Conservation (phyloP, 1,140 invertebrate species). For the Aphis gossypii region DNA sequence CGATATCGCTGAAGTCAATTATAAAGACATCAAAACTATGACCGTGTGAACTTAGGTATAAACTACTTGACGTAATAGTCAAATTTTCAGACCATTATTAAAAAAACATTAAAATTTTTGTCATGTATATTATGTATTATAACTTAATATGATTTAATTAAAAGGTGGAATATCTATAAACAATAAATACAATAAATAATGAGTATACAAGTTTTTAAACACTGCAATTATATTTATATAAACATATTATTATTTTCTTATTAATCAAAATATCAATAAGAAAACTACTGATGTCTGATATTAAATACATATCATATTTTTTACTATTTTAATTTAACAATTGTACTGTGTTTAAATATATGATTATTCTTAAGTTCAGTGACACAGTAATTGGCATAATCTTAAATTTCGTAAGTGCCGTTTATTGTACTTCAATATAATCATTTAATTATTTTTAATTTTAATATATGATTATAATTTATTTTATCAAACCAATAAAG, state of each 20-base stretch:
- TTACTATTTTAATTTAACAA: not conserved
- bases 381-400: slow-evolving; percentile 10
- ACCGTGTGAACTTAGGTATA: not conserved
- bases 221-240: not conserved
- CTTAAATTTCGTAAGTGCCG: not conserved
- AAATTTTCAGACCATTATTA: not conserved
- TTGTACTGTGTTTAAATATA: not conserved
- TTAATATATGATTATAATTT: not conserved
- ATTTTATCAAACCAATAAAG: not conserved
- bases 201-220: not conserved
- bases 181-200: not conserved
- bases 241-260: not conserved
- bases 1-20: not conserved
- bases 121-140: not conserved
- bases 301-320: not conserved
- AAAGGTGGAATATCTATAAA: not conserved
- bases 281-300: not conserved
- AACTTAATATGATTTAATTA: not conserved
- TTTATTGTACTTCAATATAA: not conserved
- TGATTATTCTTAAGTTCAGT: not conserved
- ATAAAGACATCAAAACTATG: slow-evolving; percentile 21
- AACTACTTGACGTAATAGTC: not conserved
- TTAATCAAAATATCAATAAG: not conserved
- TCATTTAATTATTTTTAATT: not conserved
- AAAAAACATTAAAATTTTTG: not conserved